Evolutionary conservation across 2,888 invertebrate genomes (phyloP).

Genomic region (Alsophila aescularia): DNA sequence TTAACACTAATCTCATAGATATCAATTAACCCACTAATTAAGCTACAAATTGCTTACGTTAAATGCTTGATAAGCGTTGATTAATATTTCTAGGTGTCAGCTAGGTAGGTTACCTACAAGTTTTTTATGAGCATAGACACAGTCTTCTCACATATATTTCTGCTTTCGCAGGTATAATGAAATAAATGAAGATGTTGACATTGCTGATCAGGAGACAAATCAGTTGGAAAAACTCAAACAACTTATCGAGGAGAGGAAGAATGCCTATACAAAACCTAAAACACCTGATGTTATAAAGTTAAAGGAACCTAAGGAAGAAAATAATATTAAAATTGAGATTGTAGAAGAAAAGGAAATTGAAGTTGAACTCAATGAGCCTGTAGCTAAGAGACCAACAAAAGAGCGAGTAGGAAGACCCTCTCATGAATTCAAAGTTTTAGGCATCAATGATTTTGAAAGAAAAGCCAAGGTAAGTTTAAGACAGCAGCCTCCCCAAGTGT

Average conservation of each 20-base stretch:
- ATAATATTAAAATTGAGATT: slow-evolving; percentile 46
- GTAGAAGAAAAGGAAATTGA: slow-evolving; percentile 10
- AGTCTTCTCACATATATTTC: not conserved
- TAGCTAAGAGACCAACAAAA: slow-evolving; percentile 27
- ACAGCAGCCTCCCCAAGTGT: too few species aligned
- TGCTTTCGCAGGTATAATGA: slow-evolving; percentile 72
- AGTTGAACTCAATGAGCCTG: slow-evolving; percentile 27
- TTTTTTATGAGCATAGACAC: not conserved
- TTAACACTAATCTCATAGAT: too few species aligned
- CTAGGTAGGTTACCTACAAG: too few species aligned
- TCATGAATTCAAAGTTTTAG: slow-evolving; percentile 87
- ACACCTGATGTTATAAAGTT: slow-evolving; percentile 47
- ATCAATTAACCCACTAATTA: too few species aligned
- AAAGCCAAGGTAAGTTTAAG: slow-evolving; percentile 72
- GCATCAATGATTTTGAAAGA: slow-evolving; percentile 85
- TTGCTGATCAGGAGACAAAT: slow-evolving; percentile 77
- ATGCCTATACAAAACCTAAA: slow-evolving; percentile 55
- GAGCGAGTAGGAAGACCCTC: slow-evolving; percentile 38
- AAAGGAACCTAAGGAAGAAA: slow-evolving; percentile 39
- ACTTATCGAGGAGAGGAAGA: slow-evolving; percentile 85
- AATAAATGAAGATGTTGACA: slow-evolving; percentile 60
- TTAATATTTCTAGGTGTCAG: too few species aligned
- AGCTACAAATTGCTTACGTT: too few species aligned
- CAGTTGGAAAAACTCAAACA: slow-evolving; percentile 85
- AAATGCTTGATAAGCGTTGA: too few species aligned